Evolutionary conservation across 2,888 invertebrate species (phyloP).

Genomic region (Nomada lathburiana): DNA sequence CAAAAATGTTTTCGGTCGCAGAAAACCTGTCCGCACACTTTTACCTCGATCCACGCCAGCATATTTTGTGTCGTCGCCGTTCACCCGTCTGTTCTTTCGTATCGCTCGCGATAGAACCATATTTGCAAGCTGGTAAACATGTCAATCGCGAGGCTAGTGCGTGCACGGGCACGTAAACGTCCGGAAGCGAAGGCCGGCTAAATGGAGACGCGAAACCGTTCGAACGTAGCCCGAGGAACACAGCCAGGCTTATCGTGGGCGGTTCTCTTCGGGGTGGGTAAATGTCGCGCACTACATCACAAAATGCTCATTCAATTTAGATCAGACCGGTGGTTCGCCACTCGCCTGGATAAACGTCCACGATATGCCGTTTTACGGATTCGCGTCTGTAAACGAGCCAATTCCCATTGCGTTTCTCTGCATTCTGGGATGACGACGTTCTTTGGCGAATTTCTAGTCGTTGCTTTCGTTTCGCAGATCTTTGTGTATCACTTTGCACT

Average conservation of each 20-base stretch:
- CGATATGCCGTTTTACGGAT: slow-evolving; percentile 47
- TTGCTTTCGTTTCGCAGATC: no score
- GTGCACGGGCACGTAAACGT: slow-evolving; percentile 34
- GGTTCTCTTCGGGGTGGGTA: slow-evolving; percentile 55
- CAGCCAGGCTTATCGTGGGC: slow-evolving; percentile 65
- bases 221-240: slow-evolving; percentile 37
- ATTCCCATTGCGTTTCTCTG: neutral
- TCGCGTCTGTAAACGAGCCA: slow-evolving; percentile 10
- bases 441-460: neutral
- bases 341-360: slow-evolving; percentile 44
- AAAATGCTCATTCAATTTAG: slow-evolving; percentile 74
- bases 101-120: slow-evolving; percentile 6
- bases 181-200: slow-evolving; percentile 26
- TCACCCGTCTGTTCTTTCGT: neutral
- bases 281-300: slow-evolving; percentile 65
- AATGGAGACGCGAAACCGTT: slow-evolving; percentile 69
- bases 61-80: neutral
- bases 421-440: slow-evolving; percentile 4
- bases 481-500: no score
- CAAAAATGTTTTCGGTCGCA: no score
- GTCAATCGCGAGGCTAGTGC: slow-evolving; percentile 33
- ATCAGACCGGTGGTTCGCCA: slow-evolving; percentile 56
- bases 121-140: slow-evolving; percentile 41
- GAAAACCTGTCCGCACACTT: no score
- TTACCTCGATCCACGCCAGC: neutral